Evolutionary conservation across 2,888 invertebrate species (phyloP), one percentile per base, ranked within the genome.

Genomic region (Campopleginae sp.): DNA sequence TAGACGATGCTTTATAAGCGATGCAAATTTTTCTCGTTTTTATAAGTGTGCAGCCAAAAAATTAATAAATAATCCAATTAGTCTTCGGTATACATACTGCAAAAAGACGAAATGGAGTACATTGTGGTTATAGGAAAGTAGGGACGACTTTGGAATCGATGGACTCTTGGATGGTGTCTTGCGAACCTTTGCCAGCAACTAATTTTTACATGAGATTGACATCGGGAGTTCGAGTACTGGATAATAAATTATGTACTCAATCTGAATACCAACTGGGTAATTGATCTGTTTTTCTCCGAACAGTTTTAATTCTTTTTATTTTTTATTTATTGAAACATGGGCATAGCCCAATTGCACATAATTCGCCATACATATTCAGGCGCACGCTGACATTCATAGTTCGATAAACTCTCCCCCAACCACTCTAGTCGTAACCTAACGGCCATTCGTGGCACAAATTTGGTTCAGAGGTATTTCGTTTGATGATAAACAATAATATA

Each of bases 151-250:
- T 95, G 42, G 88, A 88, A 5, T 92, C 92, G 58, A 93, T 95
- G 23, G 92, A 93, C 19, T 84, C 88, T 14, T 94, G 94, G 78
- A 91, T 94, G 78, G 87, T 91, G 70, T 92, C 91, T 8, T 95
- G 95, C 86, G 89, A 86, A 10, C 90, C 93, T 6, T 87, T 94
- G 27, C 88, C 92, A 44, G 87, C 91, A 1, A 93, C 93, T n/a
- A 94, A 95, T 89, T 91, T 95, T 19, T 95, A 95, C 71, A 91
- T 93, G 82, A 94, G 94, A 86, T 89, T 95, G 31, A 91, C 94
- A 17, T 91, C 92, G 66, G 94, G 95, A 0, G 90, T 95, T 2
- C 90, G 93, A 74, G 92, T 92, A 70, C 94, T 95, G 46, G 90
- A 94, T 87, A 83, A 91, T 2, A 93, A 93, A 87, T 88, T 95